A percentile compares a stretch with the other conserved stretches of the same genome.
Evolutionary conservation across 1,140 invertebrate species (phyloP).

Genomic region (Drosophila pseudoananassae): DNA sequence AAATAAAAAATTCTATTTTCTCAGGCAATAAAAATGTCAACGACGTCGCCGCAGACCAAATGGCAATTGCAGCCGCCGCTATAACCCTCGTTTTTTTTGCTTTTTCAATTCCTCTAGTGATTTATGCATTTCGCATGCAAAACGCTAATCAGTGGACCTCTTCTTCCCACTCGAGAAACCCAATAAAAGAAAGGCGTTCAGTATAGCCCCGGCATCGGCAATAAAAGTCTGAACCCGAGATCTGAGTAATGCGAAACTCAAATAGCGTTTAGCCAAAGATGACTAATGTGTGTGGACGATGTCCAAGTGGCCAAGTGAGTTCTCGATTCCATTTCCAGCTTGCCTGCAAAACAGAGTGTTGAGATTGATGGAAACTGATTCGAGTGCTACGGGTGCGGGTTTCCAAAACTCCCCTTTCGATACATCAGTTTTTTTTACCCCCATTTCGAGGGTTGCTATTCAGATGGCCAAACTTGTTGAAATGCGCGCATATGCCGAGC

Average conservation of each 20-base stretch:
- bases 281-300: slow-evolving; percentile 69
- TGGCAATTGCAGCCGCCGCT: slow-evolving; percentile 62
- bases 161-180: slow-evolving; percentile 29
- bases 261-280: slow-evolving; percentile 79
- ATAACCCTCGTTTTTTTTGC: slow-evolving; percentile 22
- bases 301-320: slow-evolving; percentile 68
- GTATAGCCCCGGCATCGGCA: slow-evolving; percentile 4
- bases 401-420: slow-evolving; percentile 5
- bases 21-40: slow-evolving; percentile 82
- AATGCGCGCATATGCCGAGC: slow-evolving; percentile 71
- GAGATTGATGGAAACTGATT: slow-evolving; percentile 48
- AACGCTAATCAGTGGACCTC: slow-evolving; percentile 73
- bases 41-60: slow-evolving; percentile 61
- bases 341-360: slow-evolving; percentile 49
- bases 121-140: slow-evolving; percentile 80
- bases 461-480: slow-evolving; percentile 59
- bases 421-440: slow-evolving; percentile 70
- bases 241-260: slow-evolving; percentile 59
- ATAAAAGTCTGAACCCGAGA: slow-evolving; percentile 16
- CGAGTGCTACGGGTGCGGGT: no score
- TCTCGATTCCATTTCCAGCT: slow-evolving; percentile 19
- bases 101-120: slow-evolving; percentile 35
- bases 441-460: slow-evolving; percentile 47
- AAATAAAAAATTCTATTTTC: slow-evolving; percentile 78
- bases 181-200: slow-evolving; percentile 53